Percentiles rank a stretch among this genome's conserved stretches.
Conservation (phyloP, 2,113 vertebrate genomes). For the Ochotona princeps region DNA sequence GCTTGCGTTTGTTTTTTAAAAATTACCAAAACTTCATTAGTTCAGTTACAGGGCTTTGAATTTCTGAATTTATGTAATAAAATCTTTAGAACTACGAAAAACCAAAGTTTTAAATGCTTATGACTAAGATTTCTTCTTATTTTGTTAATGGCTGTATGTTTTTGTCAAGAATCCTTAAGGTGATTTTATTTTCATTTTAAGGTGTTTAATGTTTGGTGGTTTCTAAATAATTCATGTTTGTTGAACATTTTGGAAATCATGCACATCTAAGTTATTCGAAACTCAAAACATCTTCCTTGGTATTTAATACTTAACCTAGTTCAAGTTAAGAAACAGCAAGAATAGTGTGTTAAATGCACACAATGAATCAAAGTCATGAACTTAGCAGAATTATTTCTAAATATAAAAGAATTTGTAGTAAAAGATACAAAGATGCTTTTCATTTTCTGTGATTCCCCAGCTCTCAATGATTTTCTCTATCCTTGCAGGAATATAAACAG, state of each 20-base stretch:
- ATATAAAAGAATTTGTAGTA: conserved; percentile 3
- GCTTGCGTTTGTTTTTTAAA: conserved; percentile 19
- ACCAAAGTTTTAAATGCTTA: not conserved
- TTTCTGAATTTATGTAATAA: not conserved
- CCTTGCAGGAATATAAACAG: not conserved
- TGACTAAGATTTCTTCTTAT: not conserved
- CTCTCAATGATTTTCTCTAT: not conserved
- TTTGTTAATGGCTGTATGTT: not conserved
- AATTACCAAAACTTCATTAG: not conserved
- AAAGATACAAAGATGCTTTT: conserved; percentile 3
- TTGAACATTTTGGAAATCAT: conserved; percentile 23
- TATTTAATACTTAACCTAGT: conserved; percentile 21
- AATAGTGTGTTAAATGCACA: conserved; percentile 17
- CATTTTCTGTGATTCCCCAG: not conserved
- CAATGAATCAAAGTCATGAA: not conserved
- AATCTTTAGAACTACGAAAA: not conserved
- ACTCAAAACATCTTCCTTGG: not conserved
- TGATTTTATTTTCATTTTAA: conserved; percentile 37
- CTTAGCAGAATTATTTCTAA: conserved; percentile 30
- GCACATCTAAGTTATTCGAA: conserved; percentile 25
- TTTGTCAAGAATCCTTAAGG: not conserved
- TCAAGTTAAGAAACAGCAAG: not conserved
- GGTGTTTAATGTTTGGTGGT: not conserved
- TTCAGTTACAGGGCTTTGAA: not conserved
- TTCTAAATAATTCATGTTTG: conserved; percentile 25